Conservation (phyloP, 2,113 vertebrate genomes). For the Anoplopoma fimbria region DNA sequence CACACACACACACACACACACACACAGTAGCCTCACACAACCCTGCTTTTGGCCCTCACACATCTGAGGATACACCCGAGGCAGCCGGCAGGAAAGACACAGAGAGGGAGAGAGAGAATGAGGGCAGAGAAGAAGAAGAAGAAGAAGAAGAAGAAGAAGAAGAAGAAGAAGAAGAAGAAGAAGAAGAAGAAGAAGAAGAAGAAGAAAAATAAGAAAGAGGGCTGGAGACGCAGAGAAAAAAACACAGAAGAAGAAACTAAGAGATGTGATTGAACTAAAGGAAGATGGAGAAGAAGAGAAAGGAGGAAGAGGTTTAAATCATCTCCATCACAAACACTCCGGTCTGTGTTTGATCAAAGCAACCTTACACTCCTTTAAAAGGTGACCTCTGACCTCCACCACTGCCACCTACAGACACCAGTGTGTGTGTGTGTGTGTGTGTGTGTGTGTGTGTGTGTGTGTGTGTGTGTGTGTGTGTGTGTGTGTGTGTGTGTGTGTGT, state of each 20-base stretch:
- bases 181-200: neutral
- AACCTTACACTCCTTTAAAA: slow-evolving; percentile 24
- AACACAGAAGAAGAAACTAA: neutral
- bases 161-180: slow-evolving; percentile 3
- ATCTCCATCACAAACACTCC: slow-evolving; percentile 16
- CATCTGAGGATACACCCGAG: slow-evolving; percentile 70
- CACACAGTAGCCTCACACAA: slow-evolving; percentile 61
- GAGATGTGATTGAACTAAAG: neutral
- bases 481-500: slow-evolving; percentile 26
- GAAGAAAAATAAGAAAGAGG: slow-evolving; percentile 2
- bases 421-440: slow-evolving; percentile 37
- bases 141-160: neutral
- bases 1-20: slow-evolving; percentile 52
- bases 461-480: slow-evolving; percentile 20
- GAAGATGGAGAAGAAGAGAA: neutral
- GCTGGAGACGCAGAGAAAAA: neutral
- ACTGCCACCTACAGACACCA: slow-evolving; percentile 35
- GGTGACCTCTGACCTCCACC: slow-evolving; percentile 54
- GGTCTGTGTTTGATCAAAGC: slow-evolving; percentile 60
- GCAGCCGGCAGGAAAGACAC: slow-evolving; percentile 39
- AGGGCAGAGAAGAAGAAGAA: slow-evolving; percentile 47
- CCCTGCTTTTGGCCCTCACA: slow-evolving; percentile 69
- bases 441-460: slow-evolving; percentile 33
- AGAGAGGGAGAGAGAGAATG: slow-evolving; percentile 35
- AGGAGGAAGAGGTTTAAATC: neutral